These are phyloP conservation scores for Dolomedes plantarius DNA, from an alignment of 2,888 invertebrate species.

Conservation along the genomic window DNA sequence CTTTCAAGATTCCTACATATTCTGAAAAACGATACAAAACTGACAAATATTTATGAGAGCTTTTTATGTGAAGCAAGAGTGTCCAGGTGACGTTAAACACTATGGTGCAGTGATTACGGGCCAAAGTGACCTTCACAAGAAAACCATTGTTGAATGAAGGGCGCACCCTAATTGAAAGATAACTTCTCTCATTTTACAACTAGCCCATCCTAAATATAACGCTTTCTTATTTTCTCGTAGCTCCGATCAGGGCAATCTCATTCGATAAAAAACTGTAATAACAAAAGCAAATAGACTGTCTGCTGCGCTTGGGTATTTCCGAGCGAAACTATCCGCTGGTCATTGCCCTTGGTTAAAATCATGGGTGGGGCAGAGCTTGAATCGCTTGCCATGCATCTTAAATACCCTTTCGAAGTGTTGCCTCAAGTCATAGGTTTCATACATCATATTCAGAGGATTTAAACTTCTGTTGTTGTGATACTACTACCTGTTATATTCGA, in stretches of 20 bases:
- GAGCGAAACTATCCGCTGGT: neutral
- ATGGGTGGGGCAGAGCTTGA: neutral
- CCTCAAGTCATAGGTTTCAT: neutral
- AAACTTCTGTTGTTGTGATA: neutral
- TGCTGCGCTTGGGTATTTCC: neutral
- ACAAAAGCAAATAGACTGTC: neutral
- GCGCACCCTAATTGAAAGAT: slow-evolving; percentile 2
- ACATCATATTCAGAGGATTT: neutral
- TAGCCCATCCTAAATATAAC: neutral
- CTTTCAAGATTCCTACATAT: neutral
- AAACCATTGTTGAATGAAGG: neutral
- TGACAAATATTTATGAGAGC: neutral
- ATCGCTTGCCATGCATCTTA: neutral
- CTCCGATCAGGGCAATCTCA: neutral
- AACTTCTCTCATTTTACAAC: slow-evolving; percentile 6
- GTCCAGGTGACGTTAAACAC: neutral
- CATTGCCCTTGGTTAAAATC: neutral
- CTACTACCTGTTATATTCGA: neutral
- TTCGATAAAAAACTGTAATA: neutral
- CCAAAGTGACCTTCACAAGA: neutral
- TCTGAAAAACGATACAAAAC: neutral
- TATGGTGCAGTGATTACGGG: neutral
- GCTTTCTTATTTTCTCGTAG: neutral
- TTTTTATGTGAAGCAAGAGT: neutral
- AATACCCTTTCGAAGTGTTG: neutral